A percentile compares a stretch with the other conserved stretches of the same genome.
Evolutionary conservation across 2,797 vertebrate genomes (phyloP).

Genomic region (Ctenopoma multispine): DNA sequence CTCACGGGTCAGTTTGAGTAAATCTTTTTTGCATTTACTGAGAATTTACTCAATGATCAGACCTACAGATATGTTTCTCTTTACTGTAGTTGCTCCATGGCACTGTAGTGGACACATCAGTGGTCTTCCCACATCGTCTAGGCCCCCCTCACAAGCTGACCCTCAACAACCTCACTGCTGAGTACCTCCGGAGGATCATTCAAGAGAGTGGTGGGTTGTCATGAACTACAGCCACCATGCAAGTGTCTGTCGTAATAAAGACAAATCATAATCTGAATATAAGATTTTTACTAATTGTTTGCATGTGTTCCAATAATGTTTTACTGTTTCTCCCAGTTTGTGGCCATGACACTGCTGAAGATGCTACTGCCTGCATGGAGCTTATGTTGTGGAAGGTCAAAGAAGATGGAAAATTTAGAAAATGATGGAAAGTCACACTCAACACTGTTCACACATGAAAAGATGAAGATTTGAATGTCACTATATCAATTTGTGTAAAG

Average conservation of each 20-base stretch:
- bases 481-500: background rate
- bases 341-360: slow-evolving; percentile 85
- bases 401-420: slow-evolving; percentile 85
- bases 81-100: slow-evolving; percentile 84
- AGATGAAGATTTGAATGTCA: background rate
- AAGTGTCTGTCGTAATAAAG: background rate
- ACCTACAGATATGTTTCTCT: slow-evolving; percentile 40
- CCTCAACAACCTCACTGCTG: slow-evolving; percentile 83
- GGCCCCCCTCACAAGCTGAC: slow-evolving; percentile 86
- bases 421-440: slow-evolving; percentile 57
- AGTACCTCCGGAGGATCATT: slow-evolving; percentile 85
- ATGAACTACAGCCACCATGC: slow-evolving; percentile 22
- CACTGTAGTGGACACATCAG: slow-evolving; percentile 83
- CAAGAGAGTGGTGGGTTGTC: slow-evolving; percentile 86
- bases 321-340: slow-evolving; percentile 69
- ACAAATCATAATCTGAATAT: background rate
- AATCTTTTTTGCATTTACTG: background rate
- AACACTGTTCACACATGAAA: slow-evolving; percentile 11
- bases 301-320: slow-evolving; percentile 3
- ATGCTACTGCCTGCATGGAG: slow-evolving; percentile 85
- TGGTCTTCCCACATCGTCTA: slow-evolving; percentile 86
- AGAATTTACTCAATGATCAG: background rate
- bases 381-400: slow-evolving; percentile 88
- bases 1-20: background rate
- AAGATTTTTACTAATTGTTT: background rate